Evolutionary conservation across 2,113 vertebrate genomes (phyloP), one percentile per base, ranked within the genome.

Genomic region (Danionella cerebrum): DNA sequence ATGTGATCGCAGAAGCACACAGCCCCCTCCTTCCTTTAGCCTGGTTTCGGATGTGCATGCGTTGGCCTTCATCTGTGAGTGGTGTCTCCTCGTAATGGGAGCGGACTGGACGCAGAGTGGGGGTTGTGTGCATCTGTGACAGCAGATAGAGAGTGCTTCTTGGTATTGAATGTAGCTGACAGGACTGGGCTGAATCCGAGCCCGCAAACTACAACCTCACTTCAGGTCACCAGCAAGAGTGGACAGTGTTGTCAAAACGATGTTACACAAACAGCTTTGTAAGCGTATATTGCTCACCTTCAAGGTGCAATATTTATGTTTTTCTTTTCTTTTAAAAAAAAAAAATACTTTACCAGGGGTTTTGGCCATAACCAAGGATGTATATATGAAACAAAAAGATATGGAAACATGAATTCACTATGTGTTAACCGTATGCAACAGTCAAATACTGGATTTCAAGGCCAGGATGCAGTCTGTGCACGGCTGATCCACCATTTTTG

Each of bases 141-240:
- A 67, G 72, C 67, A 75, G 77, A n/a, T n/a, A n/a, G n/a, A 76
- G 84, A 84, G 77, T 79, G 83, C 84, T 86, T 78, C 77, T 79
- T 84, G 86, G 84, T 85, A 79, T 85, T 89, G 89, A 90, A 90
- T 90, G 89, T 90, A 90, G 86, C 85, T 86, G 85, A 89, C 81
- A 80, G 86, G 74, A 82, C 65, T 72, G 80, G 78, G 78, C 81
- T 78, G 80, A 82, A 85, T 71, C 76, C 62, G 75, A 86, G 75
- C 83, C 84, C 72, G 41, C 77, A 72, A 79, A 82, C 83, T 81
- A 77, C 79, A 81, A 84, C 85, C 84, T 84, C 84, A 82, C 84
- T 86, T 89, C 84, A 83, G 86, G 87, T 84, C 87, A 89, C 88
- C 89, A 89, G 88, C 87, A 89, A 53, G 84, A 82, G 78, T 76